Conservation (phyloP, 1,140 invertebrate genomes). For the Melipona quadrifasciata region DNA sequence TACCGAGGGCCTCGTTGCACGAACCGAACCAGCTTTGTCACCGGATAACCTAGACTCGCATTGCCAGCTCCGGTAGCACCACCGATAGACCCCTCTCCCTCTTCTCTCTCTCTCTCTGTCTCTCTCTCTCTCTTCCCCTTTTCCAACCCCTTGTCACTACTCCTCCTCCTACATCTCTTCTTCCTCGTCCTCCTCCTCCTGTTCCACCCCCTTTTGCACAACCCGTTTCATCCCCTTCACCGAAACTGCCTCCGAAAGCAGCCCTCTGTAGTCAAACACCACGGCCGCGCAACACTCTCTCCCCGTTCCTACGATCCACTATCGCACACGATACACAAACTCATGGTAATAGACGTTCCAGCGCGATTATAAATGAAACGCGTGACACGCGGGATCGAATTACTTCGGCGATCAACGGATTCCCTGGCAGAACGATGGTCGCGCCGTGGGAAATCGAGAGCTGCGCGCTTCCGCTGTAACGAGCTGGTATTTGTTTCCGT, state of each 20-base stretch:
- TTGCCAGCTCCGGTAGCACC: slow-evolving; percentile 74
- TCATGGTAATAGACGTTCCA: slow-evolving; percentile 68
- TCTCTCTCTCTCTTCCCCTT: neutral
- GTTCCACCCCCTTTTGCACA: slow-evolving; percentile 25
- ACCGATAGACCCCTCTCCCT: slow-evolving; percentile 64
- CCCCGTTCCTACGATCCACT: neutral
- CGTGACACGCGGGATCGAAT: slow-evolving; percentile 50
- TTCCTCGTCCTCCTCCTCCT: neutral
- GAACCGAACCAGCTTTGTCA: slow-evolving; percentile 75
- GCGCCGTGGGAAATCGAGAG: neutral
- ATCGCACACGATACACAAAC: slow-evolving; percentile 62
- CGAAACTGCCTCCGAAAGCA: slow-evolving; percentile 43
- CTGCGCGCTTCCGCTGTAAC: slow-evolving; percentile 24
- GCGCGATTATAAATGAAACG: slow-evolving; percentile 70
- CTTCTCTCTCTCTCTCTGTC: neutral
- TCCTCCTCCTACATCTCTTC: neutral
- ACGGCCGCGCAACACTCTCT: neutral
- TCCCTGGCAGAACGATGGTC: slow-evolving; percentile 19
- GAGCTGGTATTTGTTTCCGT: slow-evolving; percentile 4
- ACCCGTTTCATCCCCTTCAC: slow-evolving; percentile 46
- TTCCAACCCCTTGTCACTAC: neutral
- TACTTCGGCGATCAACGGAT: slow-evolving; percentile 43
- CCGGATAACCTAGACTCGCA: slow-evolving; percentile 77
- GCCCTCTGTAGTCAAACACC: slow-evolving; percentile 3
- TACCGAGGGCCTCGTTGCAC: slow-evolving; percentile 61